These are phyloP conservation scores for Hemibagrus wyckioides DNA, from an alignment of 2,113 vertebrate genomes.

Conservation along the genomic window DNA sequence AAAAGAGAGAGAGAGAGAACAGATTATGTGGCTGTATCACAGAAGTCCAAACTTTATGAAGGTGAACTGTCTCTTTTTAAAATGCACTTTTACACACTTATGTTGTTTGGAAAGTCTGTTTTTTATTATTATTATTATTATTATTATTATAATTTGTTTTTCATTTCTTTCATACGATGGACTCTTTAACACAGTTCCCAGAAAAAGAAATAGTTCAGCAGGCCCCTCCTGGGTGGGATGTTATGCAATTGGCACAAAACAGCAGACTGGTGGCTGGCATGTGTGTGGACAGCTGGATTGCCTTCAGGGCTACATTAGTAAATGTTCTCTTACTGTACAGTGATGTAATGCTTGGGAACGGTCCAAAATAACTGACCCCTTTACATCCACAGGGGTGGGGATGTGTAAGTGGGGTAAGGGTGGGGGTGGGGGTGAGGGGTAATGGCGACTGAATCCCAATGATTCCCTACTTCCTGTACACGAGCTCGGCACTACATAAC, in stretches of 20 bases:
- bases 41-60: background rate
- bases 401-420: background rate
- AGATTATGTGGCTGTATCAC: background rate
- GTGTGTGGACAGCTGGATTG: constrained; percentile 57
- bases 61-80: constrained; percentile 15
- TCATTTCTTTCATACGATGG: background rate
- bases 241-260: constrained; percentile 70
- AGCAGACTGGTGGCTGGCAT: constrained; percentile 66
- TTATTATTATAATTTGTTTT: too few relatives aligned
- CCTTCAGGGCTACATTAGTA: constrained; percentile 56
- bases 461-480: background rate
- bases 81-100: constrained; percentile 22
- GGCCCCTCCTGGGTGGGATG: constrained; percentile 60
- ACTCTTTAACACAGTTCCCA: constrained; percentile 37
- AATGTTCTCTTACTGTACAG: constrained; percentile 71
- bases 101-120: constrained; percentile 16
- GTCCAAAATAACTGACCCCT: constrained; percentile 43
- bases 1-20: background rate
- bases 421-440: too few relatives aligned
- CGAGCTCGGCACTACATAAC: background rate
- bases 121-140: background rate
- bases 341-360: constrained; percentile 73
- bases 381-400: constrained; percentile 6
- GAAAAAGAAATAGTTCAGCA: constrained; percentile 18
- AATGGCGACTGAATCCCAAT: background rate